These are phyloP conservation scores for Drosophila fulvimacula DNA, from an alignment of 2,888 invertebrate genomes.

Conservation along the genomic window DNA sequence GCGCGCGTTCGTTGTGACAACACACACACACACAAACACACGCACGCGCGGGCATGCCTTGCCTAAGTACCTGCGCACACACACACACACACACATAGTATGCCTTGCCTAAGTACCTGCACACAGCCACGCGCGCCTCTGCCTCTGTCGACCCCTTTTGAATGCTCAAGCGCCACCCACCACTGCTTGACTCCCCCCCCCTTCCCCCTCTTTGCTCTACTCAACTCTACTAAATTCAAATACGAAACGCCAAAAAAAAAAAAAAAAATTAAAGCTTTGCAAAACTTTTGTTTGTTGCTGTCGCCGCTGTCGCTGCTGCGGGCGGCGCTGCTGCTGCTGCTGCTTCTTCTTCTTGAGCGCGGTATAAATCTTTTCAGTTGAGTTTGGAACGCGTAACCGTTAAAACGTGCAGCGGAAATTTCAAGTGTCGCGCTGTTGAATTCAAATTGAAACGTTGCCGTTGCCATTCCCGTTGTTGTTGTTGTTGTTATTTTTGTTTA, in stretches of 20 bases:
- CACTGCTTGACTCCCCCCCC: not conserved
- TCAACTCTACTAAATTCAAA: conserved; percentile 42
- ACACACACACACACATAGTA: not conserved
- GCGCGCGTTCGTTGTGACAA: conserved; percentile 44
- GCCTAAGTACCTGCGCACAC: conserved; percentile 3
- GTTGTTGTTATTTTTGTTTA: conserved; percentile 15
- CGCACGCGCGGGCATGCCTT: not conserved
- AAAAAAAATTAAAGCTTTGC: conserved; percentile 65
- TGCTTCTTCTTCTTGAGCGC: conserved; percentile 77
- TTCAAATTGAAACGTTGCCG: conserved; percentile 35
- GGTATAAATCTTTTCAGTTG: conserved; percentile 81
- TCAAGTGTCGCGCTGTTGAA: conserved; percentile 38
- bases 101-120: not conserved
- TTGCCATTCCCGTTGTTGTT: conserved; percentile 4
- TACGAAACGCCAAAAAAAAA: conserved; percentile 50
- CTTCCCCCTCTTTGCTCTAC: not conserved
- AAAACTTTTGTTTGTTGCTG: conserved; percentile 58
- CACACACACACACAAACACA: conserved; percentile 24
- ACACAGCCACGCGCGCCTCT: conserved; percentile 6
- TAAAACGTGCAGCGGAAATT: conserved; percentile 78
- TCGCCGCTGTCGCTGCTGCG: conserved; percentile 34
- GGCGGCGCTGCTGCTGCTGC: conserved; percentile 24
- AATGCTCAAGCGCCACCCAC: not conserved
- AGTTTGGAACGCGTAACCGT: conserved; percentile 81
- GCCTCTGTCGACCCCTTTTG: conserved; percentile 15